Base-by-base conservation (phyloP, 2,888 invertebrate genomes). In the Nowickia ferox region DNA sequence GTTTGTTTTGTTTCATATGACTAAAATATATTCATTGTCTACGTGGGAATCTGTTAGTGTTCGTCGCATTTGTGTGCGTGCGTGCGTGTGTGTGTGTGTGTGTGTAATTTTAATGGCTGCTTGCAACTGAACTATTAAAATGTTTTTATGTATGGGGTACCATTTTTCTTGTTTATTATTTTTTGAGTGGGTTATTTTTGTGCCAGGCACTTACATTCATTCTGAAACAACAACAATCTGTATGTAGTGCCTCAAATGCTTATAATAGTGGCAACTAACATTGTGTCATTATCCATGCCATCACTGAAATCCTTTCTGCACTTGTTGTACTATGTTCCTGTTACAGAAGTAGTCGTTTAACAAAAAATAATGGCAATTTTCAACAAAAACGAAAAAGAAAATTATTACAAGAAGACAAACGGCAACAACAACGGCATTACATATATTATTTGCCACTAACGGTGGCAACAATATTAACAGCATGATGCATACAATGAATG, bases 401-500 rank as follows among this genome's bases (percentile, higher is more conserved):
- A 44, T 15, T 69, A 79, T 44, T 30, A 63, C 44, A 40, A 51
- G 66, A 72, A 57, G 66, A 65, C 44, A 71, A 9, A 51, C 22
- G 59, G 66, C 55, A 71, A 9, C 69, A 59, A 61, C 68, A 81
- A 65, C 51, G 40, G 38, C 72, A 77, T 72, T 46, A 6, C 30
- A 30, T 30, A 30, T 30, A 61, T 81, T 84, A 72, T 84, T 53
- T 74, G 68, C 77, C 76, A 74, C 72, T 77, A 84, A 77, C 46
- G 72, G 72, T 77, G 81, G 84, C 84, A 84, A 80, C 53, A 74
- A 65, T 53, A 84, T 78, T 78, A 80, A 80, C 69, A 71, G 51
- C 71, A 61, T 72, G 46, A 61, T 69, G 61, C 81, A 81, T 61
- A 83, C 65, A 71, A 83, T 77, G 63, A 71, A 83, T 77, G 63